Conservation (phyloP, 1,140 invertebrate genomes). For the Lamellibrachia luymesi region DNA sequence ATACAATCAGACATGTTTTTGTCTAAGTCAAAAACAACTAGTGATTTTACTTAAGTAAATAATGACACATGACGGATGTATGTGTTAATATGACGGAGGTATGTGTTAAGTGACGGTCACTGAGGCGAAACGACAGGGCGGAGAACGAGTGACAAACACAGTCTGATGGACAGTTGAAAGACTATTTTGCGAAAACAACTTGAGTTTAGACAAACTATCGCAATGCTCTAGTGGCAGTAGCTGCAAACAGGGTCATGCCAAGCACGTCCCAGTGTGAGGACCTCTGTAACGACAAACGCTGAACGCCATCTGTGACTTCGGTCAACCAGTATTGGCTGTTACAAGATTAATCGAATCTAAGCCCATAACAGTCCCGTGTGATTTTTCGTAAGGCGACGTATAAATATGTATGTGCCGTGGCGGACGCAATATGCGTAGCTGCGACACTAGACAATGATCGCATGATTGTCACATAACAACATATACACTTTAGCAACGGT, state of each 20-base stretch:
- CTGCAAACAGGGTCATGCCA: not conserved
- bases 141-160: not conserved
- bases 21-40: not conserved
- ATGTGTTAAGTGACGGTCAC: not conserved
- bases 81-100: not conserved
- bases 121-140: not conserved
- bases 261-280: not conserved
- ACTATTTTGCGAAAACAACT: not conserved
- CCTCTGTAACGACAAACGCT: not conserved
- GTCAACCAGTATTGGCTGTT: not conserved
- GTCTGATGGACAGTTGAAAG: not conserved
- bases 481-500: not conserved
- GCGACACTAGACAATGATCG: not conserved
- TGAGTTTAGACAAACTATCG: not conserved
- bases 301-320: not conserved
- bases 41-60: not conserved
- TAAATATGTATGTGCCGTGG: not conserved
- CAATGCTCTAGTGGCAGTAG: not conserved
- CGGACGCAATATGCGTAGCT: not conserved
- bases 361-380: not conserved
- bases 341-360: not conserved
- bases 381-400: not conserved
- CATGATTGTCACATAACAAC: not conserved
- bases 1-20: not conserved
- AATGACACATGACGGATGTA: not conserved